These are phyloP conservation scores for Conus betulinus DNA, from an alignment of 1,140 invertebrate species.

Conservation along the genomic window DNA sequence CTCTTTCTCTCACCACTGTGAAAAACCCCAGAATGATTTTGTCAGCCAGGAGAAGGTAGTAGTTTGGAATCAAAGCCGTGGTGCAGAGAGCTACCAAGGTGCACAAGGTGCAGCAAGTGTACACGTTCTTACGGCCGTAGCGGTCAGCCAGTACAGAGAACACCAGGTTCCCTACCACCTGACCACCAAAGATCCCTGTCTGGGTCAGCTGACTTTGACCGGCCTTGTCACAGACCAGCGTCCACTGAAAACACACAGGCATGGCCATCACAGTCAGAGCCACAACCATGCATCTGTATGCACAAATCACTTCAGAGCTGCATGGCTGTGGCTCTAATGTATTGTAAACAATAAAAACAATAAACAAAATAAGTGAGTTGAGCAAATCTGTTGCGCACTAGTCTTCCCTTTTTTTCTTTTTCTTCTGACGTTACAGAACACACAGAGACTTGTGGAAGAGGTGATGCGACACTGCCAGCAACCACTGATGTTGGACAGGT, in stretches of 20 bases:
- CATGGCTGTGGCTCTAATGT: too few relatives aligned
- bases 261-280: too few relatives aligned
- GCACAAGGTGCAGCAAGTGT: conserved; percentile 24
- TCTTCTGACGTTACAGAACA: too few relatives aligned
- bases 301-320: too few relatives aligned
- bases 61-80: conserved; percentile 39
- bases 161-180: conserved; percentile 52
- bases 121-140: conserved; percentile 55
- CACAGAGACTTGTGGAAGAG: too few relatives aligned
- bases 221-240: conserved; percentile 61
- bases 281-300: too few relatives aligned
- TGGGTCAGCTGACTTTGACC: conserved; percentile 55
- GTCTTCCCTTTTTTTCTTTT: too few relatives aligned
- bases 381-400: too few relatives aligned
- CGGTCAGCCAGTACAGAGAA: conserved; percentile 52
- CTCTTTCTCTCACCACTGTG: conserved; percentile 43
- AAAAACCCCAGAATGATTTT: conserved; percentile 48
- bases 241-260: conserved; percentile 52
- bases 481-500: too few relatives aligned
- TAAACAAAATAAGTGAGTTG: too few relatives aligned
- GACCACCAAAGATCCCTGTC: conserved; percentile 54
- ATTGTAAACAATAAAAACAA: too few relatives aligned
- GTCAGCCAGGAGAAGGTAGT: conserved; percentile 40
- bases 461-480: too few relatives aligned
- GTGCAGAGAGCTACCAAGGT: conserved; percentile 24